These are phyloP conservation scores for Zootermopsis nevadensis DNA, from an alignment of 2,888 invertebrate genomes.

Conservation along the genomic window DNA sequence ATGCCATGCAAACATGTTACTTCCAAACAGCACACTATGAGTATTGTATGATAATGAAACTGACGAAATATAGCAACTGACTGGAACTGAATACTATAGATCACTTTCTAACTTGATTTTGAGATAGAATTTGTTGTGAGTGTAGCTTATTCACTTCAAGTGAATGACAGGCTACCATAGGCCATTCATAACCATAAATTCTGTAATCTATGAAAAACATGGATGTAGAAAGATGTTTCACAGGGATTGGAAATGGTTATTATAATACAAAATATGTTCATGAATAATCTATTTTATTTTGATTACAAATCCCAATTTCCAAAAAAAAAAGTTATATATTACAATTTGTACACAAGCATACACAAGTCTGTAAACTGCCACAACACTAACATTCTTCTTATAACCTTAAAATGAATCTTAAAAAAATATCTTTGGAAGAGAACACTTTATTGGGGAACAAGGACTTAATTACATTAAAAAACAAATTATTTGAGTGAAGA, in stretches of 20 bases:
- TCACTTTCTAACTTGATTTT: too few species aligned
- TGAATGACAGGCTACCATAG: too few species aligned
- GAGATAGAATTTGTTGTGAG: too few species aligned
- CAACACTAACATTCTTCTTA: conserved; percentile 10
- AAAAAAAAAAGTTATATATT: conserved; percentile 45
- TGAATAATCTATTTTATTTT: conserved; percentile 46
- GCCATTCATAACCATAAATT: too few species aligned
- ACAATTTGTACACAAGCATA: conserved; percentile 40
- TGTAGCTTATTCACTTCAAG: too few species aligned
- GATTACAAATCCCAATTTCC: conserved; percentile 53
- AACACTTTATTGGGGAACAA: conserved; percentile 44
- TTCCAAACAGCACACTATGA: too few species aligned
- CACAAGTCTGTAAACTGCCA: conserved; percentile 33
- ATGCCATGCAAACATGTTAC: too few species aligned
- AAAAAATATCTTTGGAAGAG: conserved; percentile 54
- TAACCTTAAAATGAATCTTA: conserved; percentile 43
- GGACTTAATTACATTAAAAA: conserved; percentile 1
- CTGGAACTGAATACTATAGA: too few species aligned
- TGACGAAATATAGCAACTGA: too few species aligned
- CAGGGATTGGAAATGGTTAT: background rate
- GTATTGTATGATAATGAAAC: too few species aligned
- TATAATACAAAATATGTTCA: conserved; percentile 2
- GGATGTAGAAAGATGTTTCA: too few species aligned
- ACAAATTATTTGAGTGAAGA: background rate
- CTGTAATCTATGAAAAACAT: too few species aligned